Base-by-base conservation (phyloP, 2,888 invertebrate genomes). In the Diogma glabrata region DNA sequence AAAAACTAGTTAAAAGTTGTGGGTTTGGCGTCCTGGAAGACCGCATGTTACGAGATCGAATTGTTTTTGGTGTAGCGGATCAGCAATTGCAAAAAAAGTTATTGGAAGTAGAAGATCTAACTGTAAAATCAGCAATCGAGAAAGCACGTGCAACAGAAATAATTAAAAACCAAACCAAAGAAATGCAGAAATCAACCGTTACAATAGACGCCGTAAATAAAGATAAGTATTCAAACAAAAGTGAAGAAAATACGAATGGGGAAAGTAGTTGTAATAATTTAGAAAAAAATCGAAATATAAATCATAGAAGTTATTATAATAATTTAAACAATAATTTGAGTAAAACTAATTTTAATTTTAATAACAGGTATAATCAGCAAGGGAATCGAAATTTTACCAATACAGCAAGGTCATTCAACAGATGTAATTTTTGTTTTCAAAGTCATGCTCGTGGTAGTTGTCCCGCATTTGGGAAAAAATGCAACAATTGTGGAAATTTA, bases 41-140 rank as follows among this genome's bases (percentile, higher is more conserved):
- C 12, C 7, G 38, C 8, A 40, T 52, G 30, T 16, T 49, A 5
- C n/a, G 47, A 24, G 52, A 52, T 22, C 19, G 47, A 6, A 52
- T 52, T 38, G 40, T 52, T 9, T 10, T 38, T 16, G 52, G 52
- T 4, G 45, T 52, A n/a, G 14, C 10, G 5, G 47, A 50, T 47
- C 36, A 30, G 38, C 10, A 38, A 26, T 12, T 50, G 16, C 50
- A 52, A 23, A 47, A 46, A 23, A 33, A 23, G 20, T 45, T 50
- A 19, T 38, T 52, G 14, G 26, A 47, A 22, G 30, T 16, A 14
- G 23, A 38, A 7, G 9, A 46, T 28, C 22, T 52, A 19, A 40
- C 14, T n/a, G 30, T 47, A 9, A 28, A 22, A 3, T 26, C 23
- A 33, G 50, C 50, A n/a, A 40, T 50, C 1, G 45, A 45, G 3